Conservation (phyloP, 2,113 vertebrate species). For the Speoplatyrhinus poulsoni region DNA sequence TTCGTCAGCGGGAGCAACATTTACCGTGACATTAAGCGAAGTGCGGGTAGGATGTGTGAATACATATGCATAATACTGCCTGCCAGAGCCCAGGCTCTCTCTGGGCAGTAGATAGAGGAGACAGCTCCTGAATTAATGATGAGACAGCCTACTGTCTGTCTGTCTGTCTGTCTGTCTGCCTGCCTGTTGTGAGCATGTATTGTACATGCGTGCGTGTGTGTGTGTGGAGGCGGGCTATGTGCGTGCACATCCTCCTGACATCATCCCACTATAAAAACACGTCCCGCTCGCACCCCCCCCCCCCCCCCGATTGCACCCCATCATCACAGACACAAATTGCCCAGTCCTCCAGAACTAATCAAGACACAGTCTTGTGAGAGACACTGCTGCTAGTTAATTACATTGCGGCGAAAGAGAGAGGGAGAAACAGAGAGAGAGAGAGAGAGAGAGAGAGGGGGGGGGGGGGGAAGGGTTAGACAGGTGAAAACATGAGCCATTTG, state of each 20-base stretch:
- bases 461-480: no score
- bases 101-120: constrained; percentile 68
- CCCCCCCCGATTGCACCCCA: constrained; percentile 60
- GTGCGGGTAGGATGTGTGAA: constrained; percentile 64
- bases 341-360: constrained; percentile 65
- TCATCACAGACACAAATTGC: constrained; percentile 66
- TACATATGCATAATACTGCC: constrained; percentile 78
- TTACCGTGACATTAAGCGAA: constrained; percentile 77
- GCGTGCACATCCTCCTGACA: neutral
- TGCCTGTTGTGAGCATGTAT: neutral
- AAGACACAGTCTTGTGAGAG: constrained; percentile 54
- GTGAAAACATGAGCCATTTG: constrained; percentile 17
- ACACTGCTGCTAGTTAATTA: constrained; percentile 21
- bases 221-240: constrained; percentile 24
- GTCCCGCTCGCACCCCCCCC: constrained; percentile 36
- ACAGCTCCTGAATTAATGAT: constrained; percentile 78
- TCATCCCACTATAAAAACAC: constrained; percentile 10
- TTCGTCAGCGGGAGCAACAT: constrained; percentile 73
- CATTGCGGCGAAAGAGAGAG: no score
- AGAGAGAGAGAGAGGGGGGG: no score
- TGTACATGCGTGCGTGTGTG: constrained; percentile 12
- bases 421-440: no score
- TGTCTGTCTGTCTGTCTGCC: constrained; percentile 44
- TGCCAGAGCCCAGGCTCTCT: constrained; percentile 70
- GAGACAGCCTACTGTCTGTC: constrained; percentile 67